A percentile compares a stretch with the other conserved stretches of the same genome.
phyloP scores from a whole-genome alignment of 2,888 invertebrate genomes.

The Vanessa cardui region DNA sequence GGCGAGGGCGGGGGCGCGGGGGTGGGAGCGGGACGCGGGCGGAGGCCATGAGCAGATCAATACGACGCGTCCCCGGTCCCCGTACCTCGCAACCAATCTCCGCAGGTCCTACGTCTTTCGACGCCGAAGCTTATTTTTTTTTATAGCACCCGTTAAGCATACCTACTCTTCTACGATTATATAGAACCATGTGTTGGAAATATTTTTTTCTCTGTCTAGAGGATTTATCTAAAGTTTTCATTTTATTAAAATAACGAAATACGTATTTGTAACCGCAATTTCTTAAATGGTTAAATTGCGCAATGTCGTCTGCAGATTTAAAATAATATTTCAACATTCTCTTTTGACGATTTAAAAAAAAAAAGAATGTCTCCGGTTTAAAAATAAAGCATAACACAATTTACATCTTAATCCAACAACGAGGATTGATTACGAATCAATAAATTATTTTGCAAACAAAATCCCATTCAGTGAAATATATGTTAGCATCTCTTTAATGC shows the following conservation, averaged over 20 bases:
- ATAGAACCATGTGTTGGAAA: constrained; percentile 72
- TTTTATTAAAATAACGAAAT: background rate
- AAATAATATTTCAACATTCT: too few species aligned
- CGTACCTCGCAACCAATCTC: constrained; percentile 70
- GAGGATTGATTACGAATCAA: constrained; percentile 4
- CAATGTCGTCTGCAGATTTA: too few species aligned
- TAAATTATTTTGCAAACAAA: constrained; percentile 7
- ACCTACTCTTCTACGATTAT: constrained; percentile 72
- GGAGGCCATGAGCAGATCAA: constrained; percentile 47
- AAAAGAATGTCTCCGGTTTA: background rate
- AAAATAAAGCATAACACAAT: background rate
- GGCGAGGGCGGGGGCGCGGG: constrained; percentile 53
- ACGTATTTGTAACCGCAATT: background rate
- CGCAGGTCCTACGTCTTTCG: constrained; percentile 80
- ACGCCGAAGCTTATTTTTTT: constrained; percentile 78
- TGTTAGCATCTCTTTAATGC: constrained; percentile 21
- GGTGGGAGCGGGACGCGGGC: constrained; percentile 25
- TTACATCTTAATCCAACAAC: background rate
- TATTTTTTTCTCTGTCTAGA: constrained; percentile 48
- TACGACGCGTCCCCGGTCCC: constrained; percentile 58
- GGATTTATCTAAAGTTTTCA: constrained; percentile 40
- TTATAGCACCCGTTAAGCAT: constrained; percentile 77
- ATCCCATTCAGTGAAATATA: constrained; percentile 12
- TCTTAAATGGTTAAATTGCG: too few species aligned
- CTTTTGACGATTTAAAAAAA: too few species aligned